Evolutionary conservation across 1,140 invertebrate species (phyloP).

Genomic region (Trichonephila inaurata): DNA sequence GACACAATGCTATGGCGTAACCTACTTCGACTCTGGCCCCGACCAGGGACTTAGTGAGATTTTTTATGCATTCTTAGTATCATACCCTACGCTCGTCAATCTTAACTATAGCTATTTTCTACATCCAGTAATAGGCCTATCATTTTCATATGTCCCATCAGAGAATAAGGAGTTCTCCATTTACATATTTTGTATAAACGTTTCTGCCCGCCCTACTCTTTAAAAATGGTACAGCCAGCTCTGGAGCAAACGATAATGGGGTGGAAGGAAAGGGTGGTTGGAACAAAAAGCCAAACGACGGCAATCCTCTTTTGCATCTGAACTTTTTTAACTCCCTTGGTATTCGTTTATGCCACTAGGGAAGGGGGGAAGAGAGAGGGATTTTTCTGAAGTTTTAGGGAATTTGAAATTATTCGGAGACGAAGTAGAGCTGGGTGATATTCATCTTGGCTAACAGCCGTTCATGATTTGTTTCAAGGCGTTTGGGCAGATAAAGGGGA

Average conservation of each 20-base stretch:
- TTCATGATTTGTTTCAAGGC: slow-evolving; percentile 51
- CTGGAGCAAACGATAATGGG: slow-evolving; percentile 10
- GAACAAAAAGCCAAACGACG: slow-evolving; percentile 38
- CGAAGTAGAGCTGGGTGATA: slow-evolving; percentile 48
- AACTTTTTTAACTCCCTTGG: slow-evolving; percentile 29
- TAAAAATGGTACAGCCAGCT: not conserved
- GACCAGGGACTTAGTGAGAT: not conserved
- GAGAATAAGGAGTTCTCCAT: not conserved
- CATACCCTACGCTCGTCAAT: slow-evolving; percentile 25
- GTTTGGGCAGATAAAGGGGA: not conserved
- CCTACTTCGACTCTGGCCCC: not conserved
- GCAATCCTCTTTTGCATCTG: not conserved
- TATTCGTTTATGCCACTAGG: not conserved
- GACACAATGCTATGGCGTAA: not conserved
- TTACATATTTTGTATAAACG: slow-evolving; percentile 58
- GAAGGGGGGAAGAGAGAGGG: not conserved
- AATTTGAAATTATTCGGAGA: slow-evolving; percentile 64
- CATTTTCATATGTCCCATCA: slow-evolving; percentile 65
- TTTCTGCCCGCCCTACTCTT: not conserved
- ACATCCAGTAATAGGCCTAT: slow-evolving; percentile 63
- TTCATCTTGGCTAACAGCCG: slow-evolving; percentile 62
- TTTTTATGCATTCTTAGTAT: not conserved
- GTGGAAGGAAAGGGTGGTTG: not conserved
- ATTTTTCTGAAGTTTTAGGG: slow-evolving; percentile 58
- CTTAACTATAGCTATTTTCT: slow-evolving; percentile 58